These are phyloP conservation scores for Pongo abelii DNA, from an alignment of 2,113 vertebrate genomes.

Conservation along the genomic window DNA sequence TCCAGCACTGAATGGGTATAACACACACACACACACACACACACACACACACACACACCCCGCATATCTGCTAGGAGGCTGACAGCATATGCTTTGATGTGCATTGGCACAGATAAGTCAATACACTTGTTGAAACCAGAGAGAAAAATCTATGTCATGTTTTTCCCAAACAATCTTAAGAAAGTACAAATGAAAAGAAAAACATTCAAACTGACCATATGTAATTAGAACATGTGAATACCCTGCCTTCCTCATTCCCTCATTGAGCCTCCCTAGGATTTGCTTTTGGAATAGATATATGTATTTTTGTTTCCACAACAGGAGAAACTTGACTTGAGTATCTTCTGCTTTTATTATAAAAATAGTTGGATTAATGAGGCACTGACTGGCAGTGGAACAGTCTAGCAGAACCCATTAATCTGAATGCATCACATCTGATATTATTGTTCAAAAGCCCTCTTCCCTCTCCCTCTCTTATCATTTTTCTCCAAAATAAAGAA, in stretches of 20 bases:
- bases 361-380: conserved; percentile 9
- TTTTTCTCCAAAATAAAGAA: conserved; percentile 22
- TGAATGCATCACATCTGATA: not conserved
- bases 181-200: not conserved
- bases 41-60: not conserved
- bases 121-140: not conserved
- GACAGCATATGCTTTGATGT: not conserved
- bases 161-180: not conserved
- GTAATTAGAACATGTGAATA: conserved; percentile 1
- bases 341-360: conserved; percentile 26
- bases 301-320: not conserved
- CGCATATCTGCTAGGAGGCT: not conserved
- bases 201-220: not conserved
- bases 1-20: not conserved
- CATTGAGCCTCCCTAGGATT: not conserved
- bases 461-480: not conserved
- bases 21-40: not conserved
- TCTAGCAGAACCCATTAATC: not conserved
- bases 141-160: not conserved
- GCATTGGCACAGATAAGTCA: not conserved
- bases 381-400: not conserved
- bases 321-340: not conserved
- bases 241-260: not conserved
- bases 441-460: not conserved
- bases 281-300: not conserved